Evolutionary conservation across 2,113 vertebrate species (phyloP).

Genomic region (Anser brachyrhynchus): DNA sequence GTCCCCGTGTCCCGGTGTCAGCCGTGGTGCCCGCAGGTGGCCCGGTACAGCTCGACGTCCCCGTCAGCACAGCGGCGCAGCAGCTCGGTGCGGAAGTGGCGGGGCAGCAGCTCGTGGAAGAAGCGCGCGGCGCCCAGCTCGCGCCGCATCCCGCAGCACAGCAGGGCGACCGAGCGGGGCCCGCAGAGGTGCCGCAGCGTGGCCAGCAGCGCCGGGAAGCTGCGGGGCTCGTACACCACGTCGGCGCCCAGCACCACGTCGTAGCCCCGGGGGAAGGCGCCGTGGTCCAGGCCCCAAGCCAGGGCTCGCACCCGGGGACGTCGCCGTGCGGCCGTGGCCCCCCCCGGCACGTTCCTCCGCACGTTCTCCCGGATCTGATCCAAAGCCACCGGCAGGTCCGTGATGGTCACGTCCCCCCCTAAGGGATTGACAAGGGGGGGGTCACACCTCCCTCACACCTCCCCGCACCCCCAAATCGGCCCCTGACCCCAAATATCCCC

Average conservation of each 20-base stretch:
- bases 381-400: slow-evolving; percentile 84
- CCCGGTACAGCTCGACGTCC: slow-evolving; percentile 84
- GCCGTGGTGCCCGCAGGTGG: background rate
- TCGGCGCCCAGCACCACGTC: slow-evolving; percentile 86
- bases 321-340: slow-evolving; percentile 12
- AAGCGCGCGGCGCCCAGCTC: slow-evolving; percentile 79
- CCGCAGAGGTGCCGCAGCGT: slow-evolving; percentile 83
- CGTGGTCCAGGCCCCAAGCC: slow-evolving; percentile 84
- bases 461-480: background rate
- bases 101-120: slow-evolving; percentile 76
- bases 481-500: no score
- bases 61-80: slow-evolving; percentile 70
- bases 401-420: slow-evolving; percentile 86
- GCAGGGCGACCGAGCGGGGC: slow-evolving; percentile 70
- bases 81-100: slow-evolving; percentile 77
- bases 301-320: slow-evolving; percentile 75
- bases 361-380: slow-evolving; percentile 83
- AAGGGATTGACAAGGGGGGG: background rate
- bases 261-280: slow-evolving; percentile 80
- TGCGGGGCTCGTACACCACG: slow-evolving; percentile 84
- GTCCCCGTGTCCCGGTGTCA: no score
- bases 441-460: background rate
- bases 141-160: slow-evolving; percentile 85
- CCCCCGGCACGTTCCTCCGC: slow-evolving; percentile 73
- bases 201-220: slow-evolving; percentile 79